Evolutionary conservation across 2,113 vertebrate genomes (phyloP), one percentile per base, ranked within the genome.

Genomic region (Pedetes capensis): DNA sequence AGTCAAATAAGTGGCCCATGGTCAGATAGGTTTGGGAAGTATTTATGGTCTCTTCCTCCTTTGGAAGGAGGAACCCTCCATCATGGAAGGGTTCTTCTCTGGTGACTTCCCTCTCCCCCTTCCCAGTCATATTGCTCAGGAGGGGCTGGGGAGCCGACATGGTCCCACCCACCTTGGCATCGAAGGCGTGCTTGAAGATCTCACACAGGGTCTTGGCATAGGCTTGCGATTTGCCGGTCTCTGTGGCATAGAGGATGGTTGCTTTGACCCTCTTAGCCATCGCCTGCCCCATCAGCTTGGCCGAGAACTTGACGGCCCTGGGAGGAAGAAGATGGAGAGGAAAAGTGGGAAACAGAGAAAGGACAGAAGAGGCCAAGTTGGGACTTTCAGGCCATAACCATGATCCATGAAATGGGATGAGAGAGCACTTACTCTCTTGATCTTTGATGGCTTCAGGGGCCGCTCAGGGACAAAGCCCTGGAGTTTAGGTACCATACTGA

Each of bases 221-320:
- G 97, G 99, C 99, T 95, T 99, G 99, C 0, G 99, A 99, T 94
- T 99, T 99, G 34, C 99, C 99, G 0, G 99, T 99, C 93, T 99
- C 99, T 0, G 99, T 99, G 96, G 99, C 99, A 0, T 99, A 99
- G 86, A 99, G 98, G 91, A 99, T 99, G 96, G 99, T 99, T 0
- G 99, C 99, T 96, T 99, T 99, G 88, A 99, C 99, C 93, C 99
- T 98, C 98, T 99, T 99, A 74, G 99, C 99, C 99, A 99, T 99
- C 39, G 99, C 99, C 66, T 99, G 99, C 8, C 99, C 99, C 99
- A 99, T 99, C 96, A 99, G 98, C 96, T 99, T 99, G 87, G 99
- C 99, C 0, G 99, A 99, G 97, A 99, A 99, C 98, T 99, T 99
- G 94, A 99, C 99, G 16, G 99, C 99, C 97, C 99, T 99, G 97